Conservation (phyloP, 2,797 vertebrate species). For the Sorex maritimensis region DNA sequence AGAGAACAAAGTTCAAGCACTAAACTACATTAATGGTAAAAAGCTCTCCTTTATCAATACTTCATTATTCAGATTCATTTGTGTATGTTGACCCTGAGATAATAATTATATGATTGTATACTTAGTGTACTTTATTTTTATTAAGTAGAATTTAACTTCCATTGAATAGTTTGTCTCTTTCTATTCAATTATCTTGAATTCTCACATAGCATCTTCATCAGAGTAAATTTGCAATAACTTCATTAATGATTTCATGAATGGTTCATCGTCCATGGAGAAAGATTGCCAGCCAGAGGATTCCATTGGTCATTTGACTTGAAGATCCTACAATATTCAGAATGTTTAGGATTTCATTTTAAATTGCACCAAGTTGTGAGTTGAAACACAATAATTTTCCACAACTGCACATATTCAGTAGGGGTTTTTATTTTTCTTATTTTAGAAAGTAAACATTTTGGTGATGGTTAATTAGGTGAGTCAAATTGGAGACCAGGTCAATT, state of each 20-base stretch:
- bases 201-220: background rate
- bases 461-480: background rate
- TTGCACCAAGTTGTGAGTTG: background rate
- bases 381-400: background rate
- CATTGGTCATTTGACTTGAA: background rate
- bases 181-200: background rate
- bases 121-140: background rate
- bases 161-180: background rate
- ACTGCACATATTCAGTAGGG: background rate
- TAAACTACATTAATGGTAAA: background rate
- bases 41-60: background rate
- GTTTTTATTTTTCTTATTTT: background rate
- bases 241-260: background rate
- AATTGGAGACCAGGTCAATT: background rate
- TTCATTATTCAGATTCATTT: background rate
- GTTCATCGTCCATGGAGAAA: background rate
- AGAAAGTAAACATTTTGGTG: background rate
- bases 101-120: background rate
- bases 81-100: background rate
- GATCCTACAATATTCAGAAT: background rate
- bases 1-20: background rate
- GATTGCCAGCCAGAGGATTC: background rate
- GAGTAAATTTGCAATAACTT: background rate
- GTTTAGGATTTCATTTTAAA: background rate
- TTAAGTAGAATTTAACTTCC: background rate